Conservation (phyloP, 1,140 invertebrate genomes). For the Ceratitis capitata region DNA sequence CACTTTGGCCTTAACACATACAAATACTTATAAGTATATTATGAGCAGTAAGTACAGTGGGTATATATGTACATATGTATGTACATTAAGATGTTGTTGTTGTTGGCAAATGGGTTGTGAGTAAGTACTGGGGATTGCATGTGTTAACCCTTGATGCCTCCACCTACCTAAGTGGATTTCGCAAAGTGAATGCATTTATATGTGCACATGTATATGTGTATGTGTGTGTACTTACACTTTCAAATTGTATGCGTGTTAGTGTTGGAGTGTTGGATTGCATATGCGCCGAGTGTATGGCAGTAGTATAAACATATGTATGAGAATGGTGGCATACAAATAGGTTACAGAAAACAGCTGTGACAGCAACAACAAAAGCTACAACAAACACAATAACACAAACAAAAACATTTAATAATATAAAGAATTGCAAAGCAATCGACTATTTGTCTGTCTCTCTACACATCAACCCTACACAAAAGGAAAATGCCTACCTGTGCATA, state of each 20-base stretch:
- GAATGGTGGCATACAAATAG: background rate
- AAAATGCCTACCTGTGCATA: background rate
- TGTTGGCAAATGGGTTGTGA: constrained; percentile 27
- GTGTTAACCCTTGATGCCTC: background rate
- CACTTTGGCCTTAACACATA: background rate
- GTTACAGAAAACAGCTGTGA: constrained; percentile 46
- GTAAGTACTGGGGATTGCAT: constrained; percentile 7
- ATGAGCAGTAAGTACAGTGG: background rate
- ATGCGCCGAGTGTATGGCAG: background rate
- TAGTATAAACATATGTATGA: too few relatives aligned
- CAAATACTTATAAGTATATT: background rate
- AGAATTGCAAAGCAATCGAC: constrained; percentile 37
- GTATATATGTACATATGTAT: background rate
- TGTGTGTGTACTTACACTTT: background rate
- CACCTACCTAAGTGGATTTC: background rate
- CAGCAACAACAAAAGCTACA: constrained; percentile 40
- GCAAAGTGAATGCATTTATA: background rate
- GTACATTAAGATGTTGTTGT: background rate
- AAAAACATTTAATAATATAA: background rate
- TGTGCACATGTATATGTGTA: background rate
- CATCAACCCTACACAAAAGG: background rate
- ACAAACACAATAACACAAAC: background rate
- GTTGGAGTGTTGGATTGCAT: background rate
- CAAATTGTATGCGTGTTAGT: background rate
- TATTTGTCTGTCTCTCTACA: background rate